phyloP scores from a whole-genome alignment of 92 coral and sea anemone species.

The Epizoanthus fatuus region DNA sequence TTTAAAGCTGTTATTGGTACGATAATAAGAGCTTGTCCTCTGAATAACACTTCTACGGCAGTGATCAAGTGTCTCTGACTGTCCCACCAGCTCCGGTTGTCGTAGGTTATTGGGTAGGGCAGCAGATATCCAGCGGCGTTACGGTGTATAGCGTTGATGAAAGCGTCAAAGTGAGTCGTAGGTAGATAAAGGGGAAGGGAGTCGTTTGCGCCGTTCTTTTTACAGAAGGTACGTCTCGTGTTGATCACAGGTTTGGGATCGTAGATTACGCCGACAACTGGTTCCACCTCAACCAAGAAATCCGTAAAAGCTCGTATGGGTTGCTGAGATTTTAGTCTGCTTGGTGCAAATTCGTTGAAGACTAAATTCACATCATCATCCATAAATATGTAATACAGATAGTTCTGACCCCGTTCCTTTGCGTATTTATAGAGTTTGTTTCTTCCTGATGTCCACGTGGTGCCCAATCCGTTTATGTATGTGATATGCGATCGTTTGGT shows the following conservation, averaged over 20 bases:
- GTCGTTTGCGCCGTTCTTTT: not conserved
- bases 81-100: constrained; percentile 39
- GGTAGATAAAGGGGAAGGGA: not conserved
- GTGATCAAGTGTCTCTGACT: constrained; percentile 29
- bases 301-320: too few species aligned
- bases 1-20: constrained; percentile 35
- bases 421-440: too few species aligned
- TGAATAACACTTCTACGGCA: constrained; percentile 48
- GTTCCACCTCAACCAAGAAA: too few species aligned
- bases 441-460: too few species aligned
- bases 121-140: constrained; percentile 23
- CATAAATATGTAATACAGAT: too few species aligned
- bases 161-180: constrained; percentile 37
- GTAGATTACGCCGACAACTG: too few species aligned
- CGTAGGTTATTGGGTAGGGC: constrained; percentile 29
- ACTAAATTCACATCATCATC: too few species aligned
- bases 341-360: too few species aligned
- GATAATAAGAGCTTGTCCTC: constrained; percentile 49
- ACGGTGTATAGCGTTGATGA: constrained; percentile 45
- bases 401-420: too few species aligned
- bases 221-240: constrained; percentile 14
- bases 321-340: too few species aligned
- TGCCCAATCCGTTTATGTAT: too few species aligned
- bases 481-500: too few species aligned
- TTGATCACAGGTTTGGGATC: not conserved